These are phyloP conservation scores for Lasioglossum lativentre DNA, from an alignment of 2,888 invertebrate species.

Conservation along the genomic window DNA sequence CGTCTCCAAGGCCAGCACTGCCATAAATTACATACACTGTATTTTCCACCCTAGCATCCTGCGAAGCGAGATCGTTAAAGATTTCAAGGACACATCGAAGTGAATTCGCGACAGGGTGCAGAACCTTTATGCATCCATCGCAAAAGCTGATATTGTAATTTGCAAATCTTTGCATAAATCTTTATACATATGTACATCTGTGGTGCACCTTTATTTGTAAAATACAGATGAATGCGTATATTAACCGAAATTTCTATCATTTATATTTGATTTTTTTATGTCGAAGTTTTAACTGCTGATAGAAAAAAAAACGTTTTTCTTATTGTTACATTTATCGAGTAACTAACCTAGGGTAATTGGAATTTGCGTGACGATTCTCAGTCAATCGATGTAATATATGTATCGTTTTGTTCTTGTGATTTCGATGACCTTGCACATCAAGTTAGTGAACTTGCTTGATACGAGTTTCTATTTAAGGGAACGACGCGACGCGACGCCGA, in stretches of 20 bases:
- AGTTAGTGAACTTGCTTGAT: slow-evolving; percentile 13
- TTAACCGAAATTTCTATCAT: not conserved
- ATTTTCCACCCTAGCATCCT: not conserved
- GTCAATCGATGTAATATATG: not conserved
- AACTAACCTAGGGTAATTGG: no score
- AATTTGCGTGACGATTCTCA: not conserved
- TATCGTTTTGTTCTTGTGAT: not conserved
- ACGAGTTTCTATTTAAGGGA: slow-evolving; percentile 15
- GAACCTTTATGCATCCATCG: not conserved
- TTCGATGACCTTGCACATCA: not conserved
- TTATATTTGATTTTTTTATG: not conserved
- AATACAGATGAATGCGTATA: not conserved
- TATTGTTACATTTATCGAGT: not conserved
- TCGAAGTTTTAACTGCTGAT: no score
- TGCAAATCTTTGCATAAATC: not conserved
- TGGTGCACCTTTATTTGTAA: not conserved
- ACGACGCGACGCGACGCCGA: no score
- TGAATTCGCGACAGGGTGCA: not conserved
- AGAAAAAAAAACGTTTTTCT: not conserved
- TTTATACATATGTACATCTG: no score
- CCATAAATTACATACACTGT: not conserved
- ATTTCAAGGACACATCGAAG: not conserved
- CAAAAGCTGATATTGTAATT: not conserved
- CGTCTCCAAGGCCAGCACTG: not conserved
- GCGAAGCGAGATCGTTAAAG: not conserved